Evolutionary conservation across 2,888 invertebrate species (phyloP), one percentile per base, ranked within the genome.

Genomic region (Scaptomyza flava): DNA sequence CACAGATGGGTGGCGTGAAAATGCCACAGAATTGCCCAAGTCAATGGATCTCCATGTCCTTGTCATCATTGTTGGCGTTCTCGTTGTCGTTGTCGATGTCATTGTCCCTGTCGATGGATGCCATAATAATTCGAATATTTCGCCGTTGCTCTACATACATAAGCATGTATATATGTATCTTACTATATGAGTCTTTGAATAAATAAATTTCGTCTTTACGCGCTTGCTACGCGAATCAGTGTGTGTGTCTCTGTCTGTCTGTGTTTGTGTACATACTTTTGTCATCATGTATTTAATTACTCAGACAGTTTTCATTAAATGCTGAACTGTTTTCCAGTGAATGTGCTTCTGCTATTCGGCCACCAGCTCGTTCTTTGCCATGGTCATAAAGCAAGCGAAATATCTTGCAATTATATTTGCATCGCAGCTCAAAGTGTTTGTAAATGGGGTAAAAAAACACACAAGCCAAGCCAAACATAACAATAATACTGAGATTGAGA

Each of bases 221-320:
- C 36, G 56, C 60, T 27, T 52, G 14, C 34, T 9, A 23, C 20
- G 12, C 46, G 43, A 34, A 27, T 51, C 33, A 48, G 47, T 9
- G 12, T 36, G 42, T 23, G 17, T 30, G 36, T 45, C 11, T 51
- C 6, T 34, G 36, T 52, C 17, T 36, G 14, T 46, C 30, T 46
- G 56, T 51, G 31, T 68, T 51, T 53, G n/a, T 63, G 52, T 42
- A 51, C 54, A 48, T 53, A 61, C 77, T 76, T 87, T 72, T 85
- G 86, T 86, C 88, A 79, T 82, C 88, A 70, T 86, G 82, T 86
- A 82, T 87, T 87, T 82, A 82, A 82, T 87, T 82, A 82, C 88
- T 82, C 88, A 68, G 86, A 72, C 80, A 68, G 86, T 68, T 88
- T 82, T 79, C 68, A 82, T 87, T 85, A 87, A 81, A 81, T 66